Evolutionary conservation across 2,888 invertebrate genomes (phyloP).

Genomic region (Hololepta plana): DNA sequence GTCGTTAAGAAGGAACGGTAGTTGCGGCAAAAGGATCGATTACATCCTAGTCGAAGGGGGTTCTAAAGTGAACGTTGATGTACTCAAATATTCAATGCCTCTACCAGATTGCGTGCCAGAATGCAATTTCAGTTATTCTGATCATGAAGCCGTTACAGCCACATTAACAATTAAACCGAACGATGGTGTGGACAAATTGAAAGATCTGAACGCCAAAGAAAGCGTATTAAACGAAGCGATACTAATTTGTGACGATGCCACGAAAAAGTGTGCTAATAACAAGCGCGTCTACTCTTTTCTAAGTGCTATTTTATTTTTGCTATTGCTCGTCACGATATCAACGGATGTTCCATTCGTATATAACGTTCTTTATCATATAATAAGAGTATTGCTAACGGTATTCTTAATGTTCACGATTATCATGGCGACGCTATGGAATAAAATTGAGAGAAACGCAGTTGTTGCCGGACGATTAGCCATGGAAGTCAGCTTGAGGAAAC

Average conservation of each 20-base stretch:
- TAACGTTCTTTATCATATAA: constrained; percentile 33
- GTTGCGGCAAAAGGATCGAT: constrained; percentile 79
- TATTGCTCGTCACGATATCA: constrained; percentile 33
- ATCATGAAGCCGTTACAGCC: constrained; percentile 72
- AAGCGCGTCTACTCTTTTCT: constrained; percentile 34
- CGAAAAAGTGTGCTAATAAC: constrained; percentile 29
- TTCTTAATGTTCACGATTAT: constrained; percentile 49
- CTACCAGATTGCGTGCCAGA: constrained; percentile 56
- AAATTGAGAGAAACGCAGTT: constrained; percentile 60
- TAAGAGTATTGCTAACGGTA: constrained; percentile 43
- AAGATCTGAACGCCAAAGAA: too few species aligned
- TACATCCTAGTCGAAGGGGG: constrained; percentile 58
- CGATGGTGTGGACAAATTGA: too few species aligned
- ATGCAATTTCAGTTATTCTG: constrained; percentile 62
- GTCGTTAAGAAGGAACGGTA: constrained; percentile 30
- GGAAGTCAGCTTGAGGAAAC: constrained; percentile 33
- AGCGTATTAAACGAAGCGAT: constrained; percentile 40
- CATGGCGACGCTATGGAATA: constrained; percentile 71
- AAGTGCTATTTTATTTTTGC: constrained; percentile 31
- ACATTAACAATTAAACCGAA: constrained; percentile 21
- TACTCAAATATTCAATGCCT: constrained; percentile 45
- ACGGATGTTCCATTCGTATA: constrained; percentile 27
- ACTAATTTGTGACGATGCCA: constrained; percentile 38
- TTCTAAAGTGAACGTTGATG: constrained; percentile 21
- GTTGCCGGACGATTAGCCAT: constrained; percentile 56